These are phyloP conservation scores for Melanotaenia pygmaea DNA, from an alignment of 2,797 vertebrate species.

Conservation along the genomic window DNA sequence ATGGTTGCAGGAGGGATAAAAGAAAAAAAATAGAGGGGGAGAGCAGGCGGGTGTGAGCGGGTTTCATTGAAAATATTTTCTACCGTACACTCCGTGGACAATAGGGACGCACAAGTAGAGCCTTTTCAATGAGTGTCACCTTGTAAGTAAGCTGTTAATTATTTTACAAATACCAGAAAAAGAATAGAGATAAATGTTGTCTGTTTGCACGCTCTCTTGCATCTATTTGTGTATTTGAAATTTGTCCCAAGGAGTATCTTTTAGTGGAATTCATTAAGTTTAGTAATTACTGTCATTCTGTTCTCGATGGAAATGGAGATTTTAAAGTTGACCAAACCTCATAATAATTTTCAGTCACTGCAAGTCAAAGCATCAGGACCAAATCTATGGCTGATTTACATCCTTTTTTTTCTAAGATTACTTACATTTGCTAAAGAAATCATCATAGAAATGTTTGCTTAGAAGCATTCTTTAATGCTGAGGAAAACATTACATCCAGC, in stretches of 20 bases:
- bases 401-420: not conserved
- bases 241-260: slow-evolving; percentile 16
- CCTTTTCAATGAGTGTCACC: slow-evolving; percentile 54
- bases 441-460: slow-evolving; percentile 8
- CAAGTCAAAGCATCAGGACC: not conserved
- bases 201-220: slow-evolving; percentile 13
- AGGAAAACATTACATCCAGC: slow-evolving; percentile 28
- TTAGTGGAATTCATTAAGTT: slow-evolving; percentile 42
- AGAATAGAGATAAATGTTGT: not conserved
- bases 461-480: slow-evolving; percentile 5
- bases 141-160: slow-evolving; percentile 71
- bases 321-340: slow-evolving; percentile 10
- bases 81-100: slow-evolving; percentile 54
- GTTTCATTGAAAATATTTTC: slow-evolving; percentile 68
- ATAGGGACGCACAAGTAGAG: slow-evolving; percentile 53
- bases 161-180: slow-evolving; percentile 21
- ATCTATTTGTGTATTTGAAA: slow-evolving; percentile 24
- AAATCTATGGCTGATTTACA: not conserved
- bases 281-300: not conserved
- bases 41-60: slow-evolving; percentile 50
- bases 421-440: not conserved
- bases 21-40: slow-evolving; percentile 21
- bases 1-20: slow-evolving; percentile 51
- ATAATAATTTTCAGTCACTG: slow-evolving; percentile 1
- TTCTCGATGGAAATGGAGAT: slow-evolving; percentile 2